phyloP scores from a whole-genome alignment of 2,888 invertebrate species.

The Liposcelis brunnea region DNA sequence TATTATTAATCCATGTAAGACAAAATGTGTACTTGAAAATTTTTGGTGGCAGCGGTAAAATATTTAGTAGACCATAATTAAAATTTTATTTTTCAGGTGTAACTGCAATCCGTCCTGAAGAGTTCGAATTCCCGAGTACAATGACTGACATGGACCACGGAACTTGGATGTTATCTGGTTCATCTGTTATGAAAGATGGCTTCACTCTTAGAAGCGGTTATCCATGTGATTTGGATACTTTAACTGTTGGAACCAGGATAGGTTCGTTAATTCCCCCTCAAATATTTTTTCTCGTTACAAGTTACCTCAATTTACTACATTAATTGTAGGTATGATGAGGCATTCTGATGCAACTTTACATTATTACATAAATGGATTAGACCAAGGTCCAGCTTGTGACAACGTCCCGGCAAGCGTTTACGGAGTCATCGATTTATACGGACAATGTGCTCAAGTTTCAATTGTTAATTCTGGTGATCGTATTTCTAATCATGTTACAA shows the following conservation, averaged over 20 bases:
- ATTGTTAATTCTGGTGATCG: neutral
- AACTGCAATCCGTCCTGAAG: conserved; percentile 77
- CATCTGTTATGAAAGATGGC: conserved; percentile 82
- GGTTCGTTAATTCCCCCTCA: conserved; percentile 32
- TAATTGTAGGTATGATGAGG: conserved; percentile 54
- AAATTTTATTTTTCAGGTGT: conserved; percentile 39
- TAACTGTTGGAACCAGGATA: conserved; percentile 59
- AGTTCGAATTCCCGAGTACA: conserved; percentile 70
- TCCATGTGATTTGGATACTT: conserved; percentile 64
- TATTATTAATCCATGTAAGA: too few species aligned
- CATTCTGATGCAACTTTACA: conserved; percentile 68
- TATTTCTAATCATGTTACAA: neutral
- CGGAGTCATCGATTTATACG: conserved; percentile 89
- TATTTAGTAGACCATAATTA: neutral
- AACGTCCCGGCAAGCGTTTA: conserved; percentile 65
- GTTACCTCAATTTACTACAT: conserved; percentile 1
- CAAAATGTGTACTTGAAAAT: too few species aligned
- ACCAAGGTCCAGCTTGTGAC: conserved; percentile 70
- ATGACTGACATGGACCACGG: conserved; percentile 84
- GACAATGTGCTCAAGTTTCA: conserved; percentile 78
- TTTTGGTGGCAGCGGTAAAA: neutral
- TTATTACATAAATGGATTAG: conserved; percentile 71
- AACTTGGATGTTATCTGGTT: conserved; percentile 84
- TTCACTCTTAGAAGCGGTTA: conserved; percentile 71
- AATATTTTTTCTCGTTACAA: too few species aligned